Evolutionary conservation across 2,113 vertebrate species (phyloP), one percentile per base, ranked within the genome.

Genomic region (Bucco capensis): DNA sequence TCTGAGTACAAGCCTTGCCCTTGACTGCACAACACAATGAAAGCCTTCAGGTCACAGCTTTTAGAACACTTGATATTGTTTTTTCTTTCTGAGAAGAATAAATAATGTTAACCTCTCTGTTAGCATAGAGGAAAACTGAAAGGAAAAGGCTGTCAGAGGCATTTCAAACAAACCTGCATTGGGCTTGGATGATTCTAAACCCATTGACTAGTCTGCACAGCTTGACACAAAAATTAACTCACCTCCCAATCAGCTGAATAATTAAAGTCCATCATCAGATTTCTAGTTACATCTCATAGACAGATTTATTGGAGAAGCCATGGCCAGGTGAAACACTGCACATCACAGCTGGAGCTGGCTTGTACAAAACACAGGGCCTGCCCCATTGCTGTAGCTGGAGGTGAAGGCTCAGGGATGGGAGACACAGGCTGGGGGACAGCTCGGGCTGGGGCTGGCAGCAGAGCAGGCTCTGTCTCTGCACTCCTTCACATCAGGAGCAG

Each of bases 21-120:
- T 93, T 88, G 83, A 75, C 73, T 84, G 88, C 61, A 72, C 61
- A 84, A 46, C 80, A 92, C 83, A 94, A 65, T 50, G 49, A 78
- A 84, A 94, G 79, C 77, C 88, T 90, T 47, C 58, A 69, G 80
- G 94, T 94, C 93, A 92, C 49, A 92, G 94, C 90, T 95, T 92
- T 95, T 88, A 95, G 71, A 94, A 83, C 88, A 92, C 86, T 94
- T 72, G 70, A 91, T 83, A 86, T 8, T 67, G 35, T 4, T 60
- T 72, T 65, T 90, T 51, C 73, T 86, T 91, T 93, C 83, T 86
- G 88, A 44, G 76, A 91, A 86, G 79, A 95, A 74, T 71, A 92
- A 94, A 92, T 73, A 73, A 86, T 12, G 9, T 77, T 71, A 88
- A 91, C 24, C 37, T 70, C 79, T 58, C 61, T 74, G 37, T 27